A percentile compares a stretch with the other conserved stretches of the same genome.
Evolutionary conservation across 2,113 vertebrate genomes (phyloP).

Genomic region (Nesogale talazaci): DNA sequence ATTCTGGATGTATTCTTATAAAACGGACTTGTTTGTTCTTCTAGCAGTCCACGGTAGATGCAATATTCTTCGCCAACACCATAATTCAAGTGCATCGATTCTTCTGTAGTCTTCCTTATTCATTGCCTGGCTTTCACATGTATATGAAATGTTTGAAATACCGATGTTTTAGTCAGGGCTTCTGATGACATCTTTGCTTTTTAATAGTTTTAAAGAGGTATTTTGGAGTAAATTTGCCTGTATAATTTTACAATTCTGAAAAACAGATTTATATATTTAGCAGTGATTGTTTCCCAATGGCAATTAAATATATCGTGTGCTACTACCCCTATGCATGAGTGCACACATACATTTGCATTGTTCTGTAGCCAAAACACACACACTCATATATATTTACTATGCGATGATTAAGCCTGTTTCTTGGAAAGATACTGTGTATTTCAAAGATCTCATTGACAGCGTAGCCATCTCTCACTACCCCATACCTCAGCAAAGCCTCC

Average conservation of each 20-base stretch:
- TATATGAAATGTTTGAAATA: neutral
- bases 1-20: neutral
- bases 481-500: neutral
- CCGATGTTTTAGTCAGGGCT: neutral
- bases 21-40: no score
- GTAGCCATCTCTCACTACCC: neutral
- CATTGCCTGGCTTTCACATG: neutral
- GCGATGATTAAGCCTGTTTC: slow-evolving; percentile 22
- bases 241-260: slow-evolving; percentile 43
- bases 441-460: neutral
- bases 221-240: neutral
- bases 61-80: neutral
- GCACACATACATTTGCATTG: neutral
- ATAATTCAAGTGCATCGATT: neutral
- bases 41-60: neutral
- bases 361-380: neutral
- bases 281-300: neutral
- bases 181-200: neutral
- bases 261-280: neutral
- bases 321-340: neutral
- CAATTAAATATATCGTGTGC: neutral
- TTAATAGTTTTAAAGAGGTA: neutral
- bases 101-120: neutral
- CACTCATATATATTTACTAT: neutral
- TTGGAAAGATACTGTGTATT: neutral